A percentile compares a stretch with the other conserved stretches of the same genome.
These are phyloP conservation scores for Salvelinus alpinus DNA, from an alignment of 2,113 vertebrate species.

Conservation along the genomic window DNA sequence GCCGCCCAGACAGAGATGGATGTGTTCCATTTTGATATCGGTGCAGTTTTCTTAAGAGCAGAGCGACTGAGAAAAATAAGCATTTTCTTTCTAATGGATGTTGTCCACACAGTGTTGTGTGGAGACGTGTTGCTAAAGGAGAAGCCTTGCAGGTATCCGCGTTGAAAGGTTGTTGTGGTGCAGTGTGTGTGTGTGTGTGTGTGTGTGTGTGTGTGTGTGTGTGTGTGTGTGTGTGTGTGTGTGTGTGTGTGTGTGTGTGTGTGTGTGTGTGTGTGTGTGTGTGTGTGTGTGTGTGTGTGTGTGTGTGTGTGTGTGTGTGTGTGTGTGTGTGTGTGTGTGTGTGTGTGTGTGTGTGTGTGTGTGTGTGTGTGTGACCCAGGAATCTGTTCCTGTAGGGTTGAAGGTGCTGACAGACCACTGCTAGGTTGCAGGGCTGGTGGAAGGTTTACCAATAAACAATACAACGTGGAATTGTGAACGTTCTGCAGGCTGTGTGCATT, in stretches of 20 bases:
- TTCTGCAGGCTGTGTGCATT: constrained; percentile 36
- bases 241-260: neutral
- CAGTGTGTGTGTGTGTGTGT: neutral
- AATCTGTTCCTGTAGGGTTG: constrained; percentile 23
- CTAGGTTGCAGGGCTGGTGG: constrained; percentile 20
- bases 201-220: neutral
- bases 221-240: neutral
- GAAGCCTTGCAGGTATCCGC: constrained; percentile 34
- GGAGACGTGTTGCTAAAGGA: constrained; percentile 40
- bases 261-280: too few species aligned
- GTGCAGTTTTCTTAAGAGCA: constrained; percentile 54
- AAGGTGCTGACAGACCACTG: constrained; percentile 17
- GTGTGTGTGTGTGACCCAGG: neutral
- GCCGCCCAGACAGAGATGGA: constrained; percentile 68
- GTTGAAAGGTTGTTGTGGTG: constrained; percentile 37
- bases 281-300: neutral
- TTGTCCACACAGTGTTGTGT: constrained; percentile 13
- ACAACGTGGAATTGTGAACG: constrained; percentile 10
- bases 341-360: neutral
- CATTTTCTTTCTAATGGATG: constrained; percentile 30
- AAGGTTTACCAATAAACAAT: constrained; percentile 38
- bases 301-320: neutral
- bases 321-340: neutral
- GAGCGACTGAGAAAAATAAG: constrained; percentile 30
- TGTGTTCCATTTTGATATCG: constrained; percentile 66